phyloP scores from a whole-genome alignment of 2,113 vertebrate genomes.

The Lepisosteus oculatus region DNA sequence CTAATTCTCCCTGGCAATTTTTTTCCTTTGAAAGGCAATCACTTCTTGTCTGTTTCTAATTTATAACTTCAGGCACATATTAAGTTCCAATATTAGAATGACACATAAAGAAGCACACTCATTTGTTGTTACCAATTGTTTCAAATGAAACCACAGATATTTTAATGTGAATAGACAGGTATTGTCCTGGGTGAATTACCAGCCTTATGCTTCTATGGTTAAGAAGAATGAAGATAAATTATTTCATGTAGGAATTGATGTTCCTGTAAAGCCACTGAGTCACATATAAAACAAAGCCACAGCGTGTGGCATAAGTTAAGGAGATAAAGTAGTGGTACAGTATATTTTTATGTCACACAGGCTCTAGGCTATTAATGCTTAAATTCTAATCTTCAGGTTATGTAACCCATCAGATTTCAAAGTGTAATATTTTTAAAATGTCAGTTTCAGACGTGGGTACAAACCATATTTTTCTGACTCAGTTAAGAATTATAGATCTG shows the following conservation, averaged over 20 bases:
- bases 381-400: constrained; percentile 21
- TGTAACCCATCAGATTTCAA: not conserved
- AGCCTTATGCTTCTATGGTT: constrained; percentile 36
- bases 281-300: constrained; percentile 37
- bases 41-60: constrained; percentile 44
- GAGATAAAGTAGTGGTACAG: too few species aligned
- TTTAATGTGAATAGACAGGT: constrained; percentile 59
- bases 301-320: not conserved
- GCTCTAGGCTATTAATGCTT: constrained; percentile 18
- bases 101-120: constrained; percentile 37
- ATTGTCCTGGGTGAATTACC: constrained; percentile 52
- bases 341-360: too few species aligned
- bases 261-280: constrained; percentile 10
- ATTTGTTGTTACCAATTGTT: constrained; percentile 48
- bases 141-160: constrained; percentile 52
- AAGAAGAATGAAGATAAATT: constrained; percentile 60
- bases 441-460: not conserved
- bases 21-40: constrained; percentile 47
- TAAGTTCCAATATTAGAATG: constrained; percentile 26
- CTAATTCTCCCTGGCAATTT: constrained; percentile 30
- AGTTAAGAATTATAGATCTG: too few species aligned
- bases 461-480: too few species aligned
- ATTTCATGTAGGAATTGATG: constrained; percentile 22
- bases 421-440: not conserved
- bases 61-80: constrained; percentile 39